Conservation (phyloP, 2,888 invertebrate species). For the Litoditis marina region DNA sequence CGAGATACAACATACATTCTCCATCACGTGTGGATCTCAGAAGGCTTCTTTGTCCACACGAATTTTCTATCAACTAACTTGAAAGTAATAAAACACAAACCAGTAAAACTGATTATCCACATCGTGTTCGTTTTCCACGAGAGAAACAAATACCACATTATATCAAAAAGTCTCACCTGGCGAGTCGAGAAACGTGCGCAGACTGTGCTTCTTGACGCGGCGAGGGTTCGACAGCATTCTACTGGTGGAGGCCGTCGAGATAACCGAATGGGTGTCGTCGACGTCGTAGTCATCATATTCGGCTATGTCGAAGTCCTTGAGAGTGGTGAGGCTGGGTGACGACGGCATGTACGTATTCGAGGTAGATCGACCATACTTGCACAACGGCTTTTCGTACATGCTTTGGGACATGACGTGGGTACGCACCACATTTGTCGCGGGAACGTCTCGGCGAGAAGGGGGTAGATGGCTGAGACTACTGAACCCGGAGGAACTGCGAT, state of each 20-base stretch:
- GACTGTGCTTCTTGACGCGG: constrained; percentile 16
- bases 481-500: constrained; percentile 31
- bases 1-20: no score
- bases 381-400: constrained; percentile 26
- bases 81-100: no score
- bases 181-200: constrained; percentile 14
- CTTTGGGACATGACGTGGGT: constrained; percentile 39
- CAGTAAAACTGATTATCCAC: no score
- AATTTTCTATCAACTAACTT: no score
- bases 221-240: constrained; percentile 14
- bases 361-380: neutral
- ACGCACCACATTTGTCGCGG: constrained; percentile 18
- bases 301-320: constrained; percentile 20
- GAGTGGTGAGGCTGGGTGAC: constrained; percentile 26
- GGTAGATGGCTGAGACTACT: constrained; percentile 35
- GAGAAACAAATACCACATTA: no score
- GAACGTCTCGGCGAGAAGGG: constrained; percentile 20
- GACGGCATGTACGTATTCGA: neutral
- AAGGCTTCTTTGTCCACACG: no score
- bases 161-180: constrained; percentile 14
- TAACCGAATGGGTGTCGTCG: constrained; percentile 30
- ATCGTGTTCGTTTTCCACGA: no score
- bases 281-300: constrained; percentile 30
- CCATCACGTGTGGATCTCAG: no score
- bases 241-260: constrained; percentile 38